Percentiles rank a stretch among this genome's conserved stretches.
Evolutionary conservation across 2,888 invertebrate species (phyloP).

Genomic region (Ypsolopha scabrella): DNA sequence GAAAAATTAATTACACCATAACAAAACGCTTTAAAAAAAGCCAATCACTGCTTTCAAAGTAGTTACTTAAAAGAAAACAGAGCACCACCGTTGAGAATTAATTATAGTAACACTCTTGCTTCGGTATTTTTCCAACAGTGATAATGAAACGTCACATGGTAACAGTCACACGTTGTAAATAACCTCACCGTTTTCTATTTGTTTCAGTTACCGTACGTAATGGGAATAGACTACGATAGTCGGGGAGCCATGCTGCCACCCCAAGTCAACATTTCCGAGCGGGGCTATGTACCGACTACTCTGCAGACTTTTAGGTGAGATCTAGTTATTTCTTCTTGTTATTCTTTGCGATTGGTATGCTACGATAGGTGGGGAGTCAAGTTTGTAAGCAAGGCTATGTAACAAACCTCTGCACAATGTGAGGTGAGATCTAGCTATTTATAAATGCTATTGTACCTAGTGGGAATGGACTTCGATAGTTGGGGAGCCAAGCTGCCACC

Average conservation of each 20-base stretch:
- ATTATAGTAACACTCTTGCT: too few species aligned
- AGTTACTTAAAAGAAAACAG: too few species aligned
- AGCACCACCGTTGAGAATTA: too few species aligned
- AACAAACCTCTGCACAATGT: too few species aligned
- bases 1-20: too few species aligned
- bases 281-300: constrained; percentile 82
- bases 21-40: too few species aligned
- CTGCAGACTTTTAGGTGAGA: constrained; percentile 79
- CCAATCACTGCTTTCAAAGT: too few species aligned
- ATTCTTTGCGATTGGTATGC: too few species aligned
- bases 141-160: not conserved
- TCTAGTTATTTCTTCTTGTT: not conserved
- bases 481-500: constrained; percentile 83
- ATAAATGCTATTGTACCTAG: constrained; percentile 79
- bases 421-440: constrained; percentile 9
- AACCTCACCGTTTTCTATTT: constrained; percentile 8
- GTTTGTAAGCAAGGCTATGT: too few species aligned
- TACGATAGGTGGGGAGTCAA: too few species aligned
- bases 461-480: constrained; percentile 82
- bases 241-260: constrained; percentile 83
- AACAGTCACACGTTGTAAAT: not conserved
- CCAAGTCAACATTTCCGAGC: constrained; percentile 84
- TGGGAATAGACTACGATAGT: constrained; percentile 82
- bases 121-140: too few species aligned
- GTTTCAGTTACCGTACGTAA: constrained; percentile 79